These are phyloP conservation scores for Gymnoscopelus microlampas DNA, from an alignment of 2,797 vertebrate genomes.

Conservation along the genomic window DNA sequence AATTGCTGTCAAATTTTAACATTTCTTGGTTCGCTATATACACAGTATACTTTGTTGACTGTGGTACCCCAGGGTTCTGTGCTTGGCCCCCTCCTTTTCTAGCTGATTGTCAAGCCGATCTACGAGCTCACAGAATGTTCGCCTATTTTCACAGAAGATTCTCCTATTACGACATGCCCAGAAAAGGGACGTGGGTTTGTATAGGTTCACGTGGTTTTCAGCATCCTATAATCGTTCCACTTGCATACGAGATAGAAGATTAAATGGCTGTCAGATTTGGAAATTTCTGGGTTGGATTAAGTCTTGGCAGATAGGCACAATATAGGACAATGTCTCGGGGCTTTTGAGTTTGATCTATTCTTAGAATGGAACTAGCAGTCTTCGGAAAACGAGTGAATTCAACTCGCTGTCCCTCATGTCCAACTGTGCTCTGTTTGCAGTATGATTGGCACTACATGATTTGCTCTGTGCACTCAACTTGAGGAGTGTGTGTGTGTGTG, in stretches of 20 bases:
- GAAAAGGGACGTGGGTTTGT: no score
- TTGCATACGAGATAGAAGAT: slow-evolving; percentile 40
- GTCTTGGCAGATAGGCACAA: slow-evolving; percentile 61
- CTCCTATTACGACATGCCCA: no score
- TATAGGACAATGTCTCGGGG: slow-evolving; percentile 69
- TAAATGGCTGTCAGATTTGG: slow-evolving; percentile 55
- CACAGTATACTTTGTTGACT: no score
- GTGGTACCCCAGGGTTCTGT: no score
- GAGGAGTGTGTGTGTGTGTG: slow-evolving; percentile 39
- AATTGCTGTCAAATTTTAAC: slow-evolving; percentile 56
- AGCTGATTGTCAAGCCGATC: no score
- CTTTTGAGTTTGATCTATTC: slow-evolving; percentile 68
- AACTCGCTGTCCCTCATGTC: slow-evolving; percentile 64
- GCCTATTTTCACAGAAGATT: no score
- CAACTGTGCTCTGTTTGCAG: slow-evolving; percentile 75
- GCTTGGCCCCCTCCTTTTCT: no score
- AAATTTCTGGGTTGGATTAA: slow-evolving; percentile 52
- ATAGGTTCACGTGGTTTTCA: slow-evolving; percentile 12
- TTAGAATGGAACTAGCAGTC: slow-evolving; percentile 65
- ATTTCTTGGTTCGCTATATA: slow-evolving; percentile 33
- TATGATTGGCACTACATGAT: slow-evolving; percentile 76
- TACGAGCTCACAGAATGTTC: no score
- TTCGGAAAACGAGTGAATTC: slow-evolving; percentile 65
- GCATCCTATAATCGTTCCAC: slow-evolving; percentile 15
- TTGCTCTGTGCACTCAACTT: slow-evolving; percentile 61